phyloP scores from a whole-genome alignment of 2,113 vertebrate species.

The Poecile atricapillus region DNA sequence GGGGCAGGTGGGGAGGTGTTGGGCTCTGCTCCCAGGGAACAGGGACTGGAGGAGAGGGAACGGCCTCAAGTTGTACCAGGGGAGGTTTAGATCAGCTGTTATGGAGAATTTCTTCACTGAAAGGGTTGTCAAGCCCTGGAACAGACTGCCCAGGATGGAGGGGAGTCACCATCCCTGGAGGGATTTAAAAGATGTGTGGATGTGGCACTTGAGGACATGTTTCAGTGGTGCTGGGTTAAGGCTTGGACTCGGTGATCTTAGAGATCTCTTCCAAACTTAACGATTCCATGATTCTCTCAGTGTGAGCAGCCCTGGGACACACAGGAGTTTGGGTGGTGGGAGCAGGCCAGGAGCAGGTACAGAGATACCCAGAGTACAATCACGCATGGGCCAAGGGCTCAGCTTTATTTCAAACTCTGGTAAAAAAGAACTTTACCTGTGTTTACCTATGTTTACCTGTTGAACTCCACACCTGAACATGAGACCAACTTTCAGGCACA shows the following conservation, averaged over 20 bases:
- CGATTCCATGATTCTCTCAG: not conserved
- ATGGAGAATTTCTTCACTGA: not conserved
- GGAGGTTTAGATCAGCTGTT: not conserved
- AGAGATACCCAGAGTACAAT: not conserved
- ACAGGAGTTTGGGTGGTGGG: not conserved
- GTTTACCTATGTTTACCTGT: not conserved
- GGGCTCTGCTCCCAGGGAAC: not conserved
- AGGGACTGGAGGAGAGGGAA: not conserved
- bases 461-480: not conserved
- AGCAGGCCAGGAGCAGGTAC: not conserved
- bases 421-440: not conserved
- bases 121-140: not conserved
- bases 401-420: not conserved
- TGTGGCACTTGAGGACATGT: not conserved
- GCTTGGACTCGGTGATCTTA: not conserved
- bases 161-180: not conserved
- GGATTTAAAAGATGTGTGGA: not conserved
- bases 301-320: not conserved
- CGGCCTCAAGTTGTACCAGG: rapidly evolving
- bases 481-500: not conserved
- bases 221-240: not conserved
- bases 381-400: not conserved
- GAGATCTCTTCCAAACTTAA: not conserved
- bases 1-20: rapidly evolving
- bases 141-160: not conserved